Conservation (phyloP, 2,797 vertebrate genomes). For the Dendrocincla fuliginosa region DNA sequence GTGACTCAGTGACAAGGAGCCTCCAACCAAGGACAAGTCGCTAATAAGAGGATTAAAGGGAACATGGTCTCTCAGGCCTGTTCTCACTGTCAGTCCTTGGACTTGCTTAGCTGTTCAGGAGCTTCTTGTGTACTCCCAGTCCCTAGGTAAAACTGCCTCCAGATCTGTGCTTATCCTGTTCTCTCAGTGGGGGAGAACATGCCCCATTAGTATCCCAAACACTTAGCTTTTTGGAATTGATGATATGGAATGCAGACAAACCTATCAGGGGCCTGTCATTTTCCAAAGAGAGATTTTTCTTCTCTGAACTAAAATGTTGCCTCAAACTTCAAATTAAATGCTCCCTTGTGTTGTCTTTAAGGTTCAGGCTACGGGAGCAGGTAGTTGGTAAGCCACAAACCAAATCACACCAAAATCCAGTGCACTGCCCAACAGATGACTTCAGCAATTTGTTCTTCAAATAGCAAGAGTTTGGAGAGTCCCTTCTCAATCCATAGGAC, state of each 20-base stretch:
- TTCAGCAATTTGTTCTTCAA: background rate
- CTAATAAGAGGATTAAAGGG: slow-evolving; percentile 11
- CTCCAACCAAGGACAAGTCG: background rate
- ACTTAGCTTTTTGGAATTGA: background rate
- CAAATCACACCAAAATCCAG: background rate
- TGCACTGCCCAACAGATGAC: background rate
- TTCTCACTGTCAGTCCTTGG: background rate
- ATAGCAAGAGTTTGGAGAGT: background rate
- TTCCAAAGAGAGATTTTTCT: slow-evolving; percentile 48
- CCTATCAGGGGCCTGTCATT: slow-evolving; percentile 27
- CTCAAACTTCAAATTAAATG: slow-evolving; percentile 14
- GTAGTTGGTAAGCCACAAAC: background rate
- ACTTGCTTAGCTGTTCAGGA: background rate
- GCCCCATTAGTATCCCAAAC: slow-evolving; percentile 13
- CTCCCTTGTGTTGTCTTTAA: slow-evolving; percentile 4
- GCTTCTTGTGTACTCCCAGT: background rate
- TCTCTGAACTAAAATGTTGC: slow-evolving; percentile 10
- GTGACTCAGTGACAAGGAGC: background rate
- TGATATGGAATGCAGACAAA: slow-evolving; percentile 45
- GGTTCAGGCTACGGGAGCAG: slow-evolving; percentile 7
- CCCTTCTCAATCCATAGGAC: background rate
- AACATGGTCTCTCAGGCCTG: background rate
- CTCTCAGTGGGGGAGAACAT: background rate
- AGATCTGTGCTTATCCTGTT: background rate
- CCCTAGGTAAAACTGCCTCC: background rate